Evolutionary conservation across 2,797 vertebrate genomes (phyloP).

Genomic region (Sebastes taczanowskii): DNA sequence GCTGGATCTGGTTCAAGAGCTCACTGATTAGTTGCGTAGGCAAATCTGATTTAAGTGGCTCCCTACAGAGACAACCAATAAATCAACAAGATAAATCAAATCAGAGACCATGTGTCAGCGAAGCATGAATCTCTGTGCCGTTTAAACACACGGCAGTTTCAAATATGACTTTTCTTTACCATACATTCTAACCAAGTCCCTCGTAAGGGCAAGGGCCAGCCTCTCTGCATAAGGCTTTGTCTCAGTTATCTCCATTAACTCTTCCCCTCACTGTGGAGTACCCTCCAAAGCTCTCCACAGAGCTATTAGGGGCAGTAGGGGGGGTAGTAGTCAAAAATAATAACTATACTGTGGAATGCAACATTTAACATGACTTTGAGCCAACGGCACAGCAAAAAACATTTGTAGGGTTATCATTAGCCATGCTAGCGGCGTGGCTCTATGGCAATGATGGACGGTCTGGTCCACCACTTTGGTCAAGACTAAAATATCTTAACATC

Average conservation of each 20-base stretch:
- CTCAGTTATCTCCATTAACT: neutral
- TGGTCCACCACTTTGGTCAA: neutral
- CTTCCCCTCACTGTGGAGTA: neutral
- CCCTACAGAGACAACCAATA: neutral
- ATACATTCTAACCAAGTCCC: neutral
- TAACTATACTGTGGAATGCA: neutral
- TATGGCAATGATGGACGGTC: neutral
- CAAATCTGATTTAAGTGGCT: slow-evolving; percentile 23
- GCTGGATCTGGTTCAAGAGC: slow-evolving; percentile 10
- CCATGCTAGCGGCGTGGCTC: neutral
- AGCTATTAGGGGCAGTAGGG: neutral
- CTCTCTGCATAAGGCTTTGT: neutral
- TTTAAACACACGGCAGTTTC: neutral
- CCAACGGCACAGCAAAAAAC: neutral
- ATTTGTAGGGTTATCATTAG: neutral
- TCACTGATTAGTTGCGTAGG: neutral
- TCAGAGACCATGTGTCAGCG: neutral
- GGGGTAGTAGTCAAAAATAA: neutral
- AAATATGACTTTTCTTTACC: neutral
- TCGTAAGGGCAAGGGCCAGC: neutral
- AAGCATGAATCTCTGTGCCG: neutral
- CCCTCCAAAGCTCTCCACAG: neutral
- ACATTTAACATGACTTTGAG: neutral
- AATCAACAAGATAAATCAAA: slow-evolving; percentile 2
- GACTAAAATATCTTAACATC: neutral